Conservation (phyloP, 2,888 invertebrate genomes). For the Tiliacea citrago region DNA sequence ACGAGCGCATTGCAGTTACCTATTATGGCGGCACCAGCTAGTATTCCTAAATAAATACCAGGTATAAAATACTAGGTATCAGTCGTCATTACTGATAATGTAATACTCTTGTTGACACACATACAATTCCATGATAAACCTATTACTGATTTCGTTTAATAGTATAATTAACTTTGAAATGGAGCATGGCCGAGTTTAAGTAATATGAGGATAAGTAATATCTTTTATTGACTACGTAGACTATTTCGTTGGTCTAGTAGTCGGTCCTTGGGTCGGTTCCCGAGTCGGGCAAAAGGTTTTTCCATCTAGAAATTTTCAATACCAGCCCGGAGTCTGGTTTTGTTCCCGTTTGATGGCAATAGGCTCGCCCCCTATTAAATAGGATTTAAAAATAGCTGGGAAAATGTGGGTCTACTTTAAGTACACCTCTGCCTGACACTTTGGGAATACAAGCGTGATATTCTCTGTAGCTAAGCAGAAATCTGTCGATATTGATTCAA, state of each 20-base stretch:
- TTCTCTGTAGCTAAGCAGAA: not conserved
- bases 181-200: not conserved
- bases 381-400: not conserved
- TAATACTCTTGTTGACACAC: constrained; percentile 38
- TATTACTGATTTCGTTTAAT: constrained; percentile 20
- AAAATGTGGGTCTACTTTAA: not conserved
- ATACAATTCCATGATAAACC: constrained; percentile 9
- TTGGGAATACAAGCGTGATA: no score
- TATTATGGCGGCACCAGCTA: constrained; percentile 23
- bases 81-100: constrained; percentile 24
- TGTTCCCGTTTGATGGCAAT: not conserved
- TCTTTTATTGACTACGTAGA: not conserved
- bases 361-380: not conserved
- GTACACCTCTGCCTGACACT: not conserved
- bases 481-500: not conserved
- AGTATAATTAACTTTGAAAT: constrained; percentile 32
- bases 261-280: not conserved
- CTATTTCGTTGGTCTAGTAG: not conserved
- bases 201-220: not conserved
- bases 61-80: constrained; percentile 45
- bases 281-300: not conserved
- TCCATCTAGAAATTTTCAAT: not conserved
- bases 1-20: constrained; percentile 72
- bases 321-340: no score
- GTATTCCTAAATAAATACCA: constrained; percentile 46